Conservation (phyloP, 53 echinoderm and acorn worm species). For the Stichopus horrens region DNA sequence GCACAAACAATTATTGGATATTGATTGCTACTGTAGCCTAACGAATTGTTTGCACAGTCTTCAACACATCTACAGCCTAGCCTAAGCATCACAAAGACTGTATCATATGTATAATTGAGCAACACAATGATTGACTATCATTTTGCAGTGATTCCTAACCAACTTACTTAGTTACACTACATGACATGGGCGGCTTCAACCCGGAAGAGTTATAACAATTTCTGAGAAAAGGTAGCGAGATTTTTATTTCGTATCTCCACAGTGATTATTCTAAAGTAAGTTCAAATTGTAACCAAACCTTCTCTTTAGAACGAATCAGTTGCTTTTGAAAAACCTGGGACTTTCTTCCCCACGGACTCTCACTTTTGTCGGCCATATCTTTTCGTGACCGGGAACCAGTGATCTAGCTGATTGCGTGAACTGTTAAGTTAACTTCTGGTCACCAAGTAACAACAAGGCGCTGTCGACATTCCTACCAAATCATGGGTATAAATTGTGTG, state of each 20-base stretch:
- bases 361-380: constrained; percentile 61
- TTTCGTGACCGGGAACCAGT: constrained; percentile 6
- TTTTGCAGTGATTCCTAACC: background rate
- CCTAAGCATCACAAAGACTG: background rate
- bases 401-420: background rate
- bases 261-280: background rate
- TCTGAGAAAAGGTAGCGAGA: background rate
- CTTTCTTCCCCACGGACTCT: constrained; percentile 63
- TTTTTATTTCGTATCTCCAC: background rate
- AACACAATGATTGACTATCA: background rate
- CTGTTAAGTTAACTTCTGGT: constrained; percentile 3
- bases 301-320: constrained; percentile 79
- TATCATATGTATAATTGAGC: background rate
- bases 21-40: background rate
- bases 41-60: background rate
- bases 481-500: background rate
- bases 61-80: background rate
- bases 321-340: constrained; percentile 69
- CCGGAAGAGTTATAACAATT: constrained; percentile 25
- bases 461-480: background rate
- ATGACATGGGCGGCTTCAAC: background rate
- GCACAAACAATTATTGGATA: background rate
- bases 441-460: background rate
- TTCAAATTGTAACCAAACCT: constrained; percentile 47
- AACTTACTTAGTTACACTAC: background rate